phyloP scores from a whole-genome alignment of 2,797 vertebrate species.

The Acipenser ruthenus region DNA sequence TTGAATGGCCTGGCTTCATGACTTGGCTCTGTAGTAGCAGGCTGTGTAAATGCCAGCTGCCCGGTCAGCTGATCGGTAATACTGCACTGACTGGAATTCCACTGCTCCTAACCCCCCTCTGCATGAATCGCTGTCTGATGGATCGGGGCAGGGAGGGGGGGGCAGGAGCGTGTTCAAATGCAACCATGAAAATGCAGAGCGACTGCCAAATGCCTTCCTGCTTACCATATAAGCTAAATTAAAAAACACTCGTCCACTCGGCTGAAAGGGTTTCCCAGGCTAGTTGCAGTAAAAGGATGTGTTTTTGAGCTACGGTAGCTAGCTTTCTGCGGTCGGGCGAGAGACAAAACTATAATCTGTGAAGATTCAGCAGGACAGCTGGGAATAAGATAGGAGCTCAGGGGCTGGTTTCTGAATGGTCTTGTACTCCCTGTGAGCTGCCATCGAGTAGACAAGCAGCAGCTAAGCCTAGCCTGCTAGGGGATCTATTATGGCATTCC shows the following conservation, averaged over 20 bases:
- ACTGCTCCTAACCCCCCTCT: neutral
- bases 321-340: neutral
- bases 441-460: neutral
- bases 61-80: slow-evolving; percentile 7
- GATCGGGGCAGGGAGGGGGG: slow-evolving; percentile 12
- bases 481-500: slow-evolving; percentile 30
- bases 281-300: neutral
- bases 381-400: neutral
- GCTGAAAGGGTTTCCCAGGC: neutral
- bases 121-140: neutral
- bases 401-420: neutral
- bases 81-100: neutral
- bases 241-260: slow-evolving; percentile 21
- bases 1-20: neutral
- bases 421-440: neutral
- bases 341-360: neutral
- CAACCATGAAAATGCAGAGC: slow-evolving; percentile 20
- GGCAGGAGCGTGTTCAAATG: slow-evolving; percentile 25
- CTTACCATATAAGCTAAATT: slow-evolving; percentile 34
- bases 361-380: slow-evolving; percentile 6
- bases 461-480: neutral
- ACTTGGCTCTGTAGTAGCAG: neutral
- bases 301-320: neutral
- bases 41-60: slow-evolving; percentile 5
- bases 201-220: slow-evolving; percentile 30